These are phyloP conservation scores for Homalodisca vitripennis DNA, from an alignment of 1,140 invertebrate genomes.

Conservation along the genomic window DNA sequence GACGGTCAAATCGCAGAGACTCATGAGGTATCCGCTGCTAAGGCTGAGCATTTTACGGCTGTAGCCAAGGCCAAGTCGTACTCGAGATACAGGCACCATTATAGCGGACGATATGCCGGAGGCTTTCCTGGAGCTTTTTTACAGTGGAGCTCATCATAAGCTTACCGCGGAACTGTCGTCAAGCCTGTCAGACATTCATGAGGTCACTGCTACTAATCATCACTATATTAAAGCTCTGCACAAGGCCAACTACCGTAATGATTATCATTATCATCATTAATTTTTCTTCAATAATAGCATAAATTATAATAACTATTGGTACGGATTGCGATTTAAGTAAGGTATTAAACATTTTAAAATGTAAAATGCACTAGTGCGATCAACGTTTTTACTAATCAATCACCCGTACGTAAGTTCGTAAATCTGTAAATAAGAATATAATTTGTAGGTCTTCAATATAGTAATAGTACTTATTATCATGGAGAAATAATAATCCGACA, in stretches of 20 bases:
- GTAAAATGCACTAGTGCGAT: too few relatives aligned
- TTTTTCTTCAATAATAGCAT: too few relatives aligned
- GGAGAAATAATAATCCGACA: too few relatives aligned
- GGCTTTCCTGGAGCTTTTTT: background rate
- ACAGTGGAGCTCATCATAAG: background rate
- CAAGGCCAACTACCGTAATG: background rate
- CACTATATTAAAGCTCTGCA: background rate
- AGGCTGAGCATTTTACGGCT: slow-evolving; percentile 35
- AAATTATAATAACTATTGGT: too few relatives aligned
- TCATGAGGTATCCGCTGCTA: slow-evolving; percentile 38
- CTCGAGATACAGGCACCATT: background rate
- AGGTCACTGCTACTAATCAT: background rate
- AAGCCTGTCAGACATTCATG: background rate
- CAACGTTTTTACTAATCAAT: too few relatives aligned
- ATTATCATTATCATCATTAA: too few relatives aligned
- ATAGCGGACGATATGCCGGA: background rate
- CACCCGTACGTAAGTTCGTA: too few relatives aligned
- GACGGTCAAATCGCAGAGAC: slow-evolving; percentile 34
- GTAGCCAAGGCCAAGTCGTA: background rate
- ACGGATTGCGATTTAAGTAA: too few relatives aligned
- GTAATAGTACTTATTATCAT: too few relatives aligned
- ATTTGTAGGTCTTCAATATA: too few relatives aligned
- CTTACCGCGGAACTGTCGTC: background rate
- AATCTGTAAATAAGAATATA: too few relatives aligned
- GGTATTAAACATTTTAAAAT: too few relatives aligned